Percentiles rank a stretch among this genome's conserved stretches.
These are phyloP conservation scores for Parapsyche elsis DNA, from an alignment of 1,140 invertebrate genomes.

Conservation along the genomic window DNA sequence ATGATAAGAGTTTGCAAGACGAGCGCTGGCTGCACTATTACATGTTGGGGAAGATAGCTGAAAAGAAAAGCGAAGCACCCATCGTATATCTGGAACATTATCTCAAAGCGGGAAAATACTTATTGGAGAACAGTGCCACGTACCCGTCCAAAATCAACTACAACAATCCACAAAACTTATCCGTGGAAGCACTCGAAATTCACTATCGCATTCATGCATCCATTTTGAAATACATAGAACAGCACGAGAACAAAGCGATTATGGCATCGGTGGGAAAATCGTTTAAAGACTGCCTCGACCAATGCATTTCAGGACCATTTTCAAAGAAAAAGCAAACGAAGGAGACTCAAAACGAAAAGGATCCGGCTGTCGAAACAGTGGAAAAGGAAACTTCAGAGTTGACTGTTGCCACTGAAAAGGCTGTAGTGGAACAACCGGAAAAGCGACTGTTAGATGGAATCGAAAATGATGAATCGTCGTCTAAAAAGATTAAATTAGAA, in stretches of 20 bases:
- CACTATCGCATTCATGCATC: conserved; percentile 86
- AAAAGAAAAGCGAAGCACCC: conserved; percentile 81
- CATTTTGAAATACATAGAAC: conserved; percentile 86
- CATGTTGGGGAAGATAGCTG: conserved; percentile 91
- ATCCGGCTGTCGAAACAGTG: conserved; percentile 21
- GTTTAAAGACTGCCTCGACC: conserved; percentile 61
- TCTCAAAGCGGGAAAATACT: conserved; percentile 76
- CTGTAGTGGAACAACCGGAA: not conserved
- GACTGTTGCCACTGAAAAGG: not conserved
- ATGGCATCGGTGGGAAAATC: conserved; percentile 63
- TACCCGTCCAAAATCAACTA: conserved; percentile 91
- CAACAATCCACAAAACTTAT: conserved; percentile 81
- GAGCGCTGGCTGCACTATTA: conserved; percentile 92
- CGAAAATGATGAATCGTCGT: conserved; percentile 3
- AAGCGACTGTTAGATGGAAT: conserved; percentile 14
- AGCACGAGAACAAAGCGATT: conserved; percentile 69
- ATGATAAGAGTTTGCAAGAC: conserved; percentile 72
- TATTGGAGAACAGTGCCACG: conserved; percentile 82
- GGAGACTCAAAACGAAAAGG: conserved; percentile 56
- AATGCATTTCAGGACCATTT: conserved; percentile 64
- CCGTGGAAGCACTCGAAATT: conserved; percentile 91
- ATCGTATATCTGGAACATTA: conserved; percentile 84
- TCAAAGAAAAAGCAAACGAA: conserved; percentile 61
- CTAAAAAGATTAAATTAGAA: conserved; percentile 36
- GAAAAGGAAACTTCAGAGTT: not conserved